phyloP scores from a whole-genome alignment of 2,797 vertebrate genomes.

The Taenioides sp. region DNA sequence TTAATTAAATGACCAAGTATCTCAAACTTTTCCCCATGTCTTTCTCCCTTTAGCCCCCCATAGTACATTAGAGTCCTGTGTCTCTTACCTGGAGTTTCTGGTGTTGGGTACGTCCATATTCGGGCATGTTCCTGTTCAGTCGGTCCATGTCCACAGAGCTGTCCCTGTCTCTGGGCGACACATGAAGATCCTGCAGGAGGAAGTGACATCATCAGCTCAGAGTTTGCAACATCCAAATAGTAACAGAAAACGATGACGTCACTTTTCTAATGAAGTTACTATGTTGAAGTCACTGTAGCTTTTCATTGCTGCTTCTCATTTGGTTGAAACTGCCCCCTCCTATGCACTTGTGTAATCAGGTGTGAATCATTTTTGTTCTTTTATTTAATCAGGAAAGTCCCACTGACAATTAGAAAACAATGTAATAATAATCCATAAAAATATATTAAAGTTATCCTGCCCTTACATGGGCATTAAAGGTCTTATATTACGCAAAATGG shows the following conservation, averaged over 20 bases:
- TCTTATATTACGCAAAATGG: too few species aligned
- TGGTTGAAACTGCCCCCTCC: not conserved
- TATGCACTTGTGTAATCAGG: conserved; percentile 1
- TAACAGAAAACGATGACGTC: conserved; percentile 18
- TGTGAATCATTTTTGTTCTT: conserved; percentile 43
- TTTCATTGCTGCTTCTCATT: not conserved
- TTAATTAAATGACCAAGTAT: too few species aligned
- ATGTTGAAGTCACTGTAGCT: not conserved
- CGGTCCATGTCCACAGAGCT: conserved; percentile 79
- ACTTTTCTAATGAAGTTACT: conserved; percentile 2
- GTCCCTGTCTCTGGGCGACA: conserved; percentile 57
- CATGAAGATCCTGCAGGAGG: conserved; percentile 72
- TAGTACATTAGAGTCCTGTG: conserved; percentile 8
- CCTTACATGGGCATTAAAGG: not conserved
- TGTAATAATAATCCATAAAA: not conserved
- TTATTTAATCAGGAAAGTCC: too few species aligned
- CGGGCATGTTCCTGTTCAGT: conserved; percentile 70
- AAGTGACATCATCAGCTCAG: conserved; percentile 12
- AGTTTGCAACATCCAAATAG: conserved; percentile 12
- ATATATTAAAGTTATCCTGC: not conserved
- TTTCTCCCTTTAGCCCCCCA: not conserved
- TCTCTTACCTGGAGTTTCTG: conserved; percentile 84
- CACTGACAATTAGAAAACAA: conserved; percentile 4
- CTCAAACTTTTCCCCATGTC: not conserved
- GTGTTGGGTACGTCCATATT: conserved; percentile 70